Evolutionary conservation across 2,113 vertebrate species (phyloP).

Genomic region (Salvator merianae): DNA sequence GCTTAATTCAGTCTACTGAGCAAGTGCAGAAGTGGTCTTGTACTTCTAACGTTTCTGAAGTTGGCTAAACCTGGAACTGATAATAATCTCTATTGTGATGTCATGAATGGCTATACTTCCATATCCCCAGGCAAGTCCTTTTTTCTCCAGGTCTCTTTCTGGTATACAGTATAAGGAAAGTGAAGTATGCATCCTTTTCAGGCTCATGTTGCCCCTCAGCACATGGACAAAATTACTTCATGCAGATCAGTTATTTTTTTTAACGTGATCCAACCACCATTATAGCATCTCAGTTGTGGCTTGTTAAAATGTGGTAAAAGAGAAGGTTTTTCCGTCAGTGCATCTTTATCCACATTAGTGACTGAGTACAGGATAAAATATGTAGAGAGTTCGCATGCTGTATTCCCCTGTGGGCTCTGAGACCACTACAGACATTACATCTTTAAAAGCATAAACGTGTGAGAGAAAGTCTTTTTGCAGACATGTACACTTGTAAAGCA

Average conservation of each 20-base stretch:
- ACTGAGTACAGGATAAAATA: background rate
- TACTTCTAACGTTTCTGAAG: background rate
- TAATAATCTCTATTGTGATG: conserved; percentile 7
- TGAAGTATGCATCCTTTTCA: background rate
- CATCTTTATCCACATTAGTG: background rate
- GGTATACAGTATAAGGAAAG: background rate
- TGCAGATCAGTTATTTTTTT: background rate
- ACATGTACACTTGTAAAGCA: too few relatives aligned
- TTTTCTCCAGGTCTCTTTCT: background rate
- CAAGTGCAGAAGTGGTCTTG: too few relatives aligned
- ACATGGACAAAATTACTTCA: background rate
- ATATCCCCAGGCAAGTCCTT: background rate
- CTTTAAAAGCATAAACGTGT: background rate
- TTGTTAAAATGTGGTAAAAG: background rate
- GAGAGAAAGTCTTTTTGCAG: background rate
- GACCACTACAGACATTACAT: background rate
- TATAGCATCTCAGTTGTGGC: background rate
- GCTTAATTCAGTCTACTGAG: too few relatives aligned
- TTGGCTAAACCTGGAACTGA: background rate
- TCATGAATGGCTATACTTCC: background rate
- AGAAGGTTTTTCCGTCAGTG: background rate
- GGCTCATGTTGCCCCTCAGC: background rate
- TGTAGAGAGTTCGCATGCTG: background rate
- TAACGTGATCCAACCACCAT: background rate
- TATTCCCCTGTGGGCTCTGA: background rate